Evolutionary conservation across 2,113 vertebrate genomes (phyloP).

Genomic region (Toxostoma redivivum): DNA sequence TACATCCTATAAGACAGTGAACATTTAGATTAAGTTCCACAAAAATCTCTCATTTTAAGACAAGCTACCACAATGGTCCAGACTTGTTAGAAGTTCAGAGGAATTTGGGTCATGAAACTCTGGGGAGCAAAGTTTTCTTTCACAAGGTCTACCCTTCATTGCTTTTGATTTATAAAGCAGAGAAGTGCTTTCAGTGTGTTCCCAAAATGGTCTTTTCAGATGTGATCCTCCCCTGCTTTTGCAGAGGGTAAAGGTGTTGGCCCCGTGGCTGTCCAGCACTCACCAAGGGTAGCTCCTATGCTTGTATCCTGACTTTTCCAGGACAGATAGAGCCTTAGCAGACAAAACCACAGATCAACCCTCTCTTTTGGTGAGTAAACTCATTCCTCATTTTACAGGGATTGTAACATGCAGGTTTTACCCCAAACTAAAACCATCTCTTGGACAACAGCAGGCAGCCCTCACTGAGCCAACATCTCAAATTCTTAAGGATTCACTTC

Average conservation of each 20-base stretch:
- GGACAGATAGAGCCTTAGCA: not conserved
- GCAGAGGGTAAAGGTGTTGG: not conserved
- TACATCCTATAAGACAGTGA: not conserved
- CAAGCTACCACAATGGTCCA: not conserved
- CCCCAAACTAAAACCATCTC: not conserved
- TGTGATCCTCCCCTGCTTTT: not conserved
- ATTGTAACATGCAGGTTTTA: not conserved
- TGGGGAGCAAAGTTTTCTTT: not conserved
- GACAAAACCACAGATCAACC: not conserved
- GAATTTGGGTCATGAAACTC: not conserved
- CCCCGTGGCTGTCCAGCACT: not conserved
- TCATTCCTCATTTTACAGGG: not conserved
- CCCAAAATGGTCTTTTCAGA: not conserved
- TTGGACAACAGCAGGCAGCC: not conserved
- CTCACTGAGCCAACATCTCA: not conserved
- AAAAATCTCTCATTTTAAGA: not conserved
- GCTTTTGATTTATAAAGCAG: slow-evolving; percentile 15
- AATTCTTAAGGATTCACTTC: not conserved
- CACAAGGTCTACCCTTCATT: not conserved
- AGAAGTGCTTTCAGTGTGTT: not conserved
- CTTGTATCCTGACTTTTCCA: not conserved
- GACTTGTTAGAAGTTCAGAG: not conserved
- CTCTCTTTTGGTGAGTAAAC: not conserved
- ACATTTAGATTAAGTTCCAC: not conserved
- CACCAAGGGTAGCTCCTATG: not conserved